Percentiles rank a stretch among this genome's conserved stretches.
These are phyloP conservation scores for Monopterus albus DNA, from an alignment of 2,113 vertebrate genomes.

Conservation along the genomic window DNA sequence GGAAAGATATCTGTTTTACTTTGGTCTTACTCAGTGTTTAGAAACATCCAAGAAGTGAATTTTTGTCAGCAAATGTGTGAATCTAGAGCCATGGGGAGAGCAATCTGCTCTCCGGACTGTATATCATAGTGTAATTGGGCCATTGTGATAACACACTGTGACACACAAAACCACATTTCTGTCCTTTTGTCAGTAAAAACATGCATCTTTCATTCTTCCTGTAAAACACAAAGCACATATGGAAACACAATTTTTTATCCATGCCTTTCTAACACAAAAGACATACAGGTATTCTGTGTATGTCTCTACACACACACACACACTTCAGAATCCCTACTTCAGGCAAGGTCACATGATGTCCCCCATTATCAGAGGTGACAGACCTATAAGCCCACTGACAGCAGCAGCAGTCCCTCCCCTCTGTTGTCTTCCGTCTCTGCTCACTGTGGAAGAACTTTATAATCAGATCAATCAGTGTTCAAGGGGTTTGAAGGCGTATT, in stretches of 20 bases:
- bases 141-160: not conserved
- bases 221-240: not conserved
- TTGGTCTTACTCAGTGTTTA: no score
- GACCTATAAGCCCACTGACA: constrained; percentile 16
- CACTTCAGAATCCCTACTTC: no score
- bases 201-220: no score
- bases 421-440: no score
- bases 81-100: not conserved
- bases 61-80: constrained; percentile 10
- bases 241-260: not conserved
- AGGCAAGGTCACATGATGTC: no score
- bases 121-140: not conserved
- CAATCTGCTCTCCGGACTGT: no score
- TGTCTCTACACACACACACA: no score
- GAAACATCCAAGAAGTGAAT: constrained; percentile 10
- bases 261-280: not conserved
- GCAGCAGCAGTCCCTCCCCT: constrained; percentile 22
- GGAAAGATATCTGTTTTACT: constrained; percentile 2
- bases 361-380: no score
- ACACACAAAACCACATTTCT: not conserved
- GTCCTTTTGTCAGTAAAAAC: not conserved
- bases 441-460: constrained; percentile 9
- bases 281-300: no score
- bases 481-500: not conserved
- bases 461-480: constrained; percentile 21